phyloP scores from a whole-genome alignment of 2,888 invertebrate genomes.

The Octodonta nipae region DNA sequence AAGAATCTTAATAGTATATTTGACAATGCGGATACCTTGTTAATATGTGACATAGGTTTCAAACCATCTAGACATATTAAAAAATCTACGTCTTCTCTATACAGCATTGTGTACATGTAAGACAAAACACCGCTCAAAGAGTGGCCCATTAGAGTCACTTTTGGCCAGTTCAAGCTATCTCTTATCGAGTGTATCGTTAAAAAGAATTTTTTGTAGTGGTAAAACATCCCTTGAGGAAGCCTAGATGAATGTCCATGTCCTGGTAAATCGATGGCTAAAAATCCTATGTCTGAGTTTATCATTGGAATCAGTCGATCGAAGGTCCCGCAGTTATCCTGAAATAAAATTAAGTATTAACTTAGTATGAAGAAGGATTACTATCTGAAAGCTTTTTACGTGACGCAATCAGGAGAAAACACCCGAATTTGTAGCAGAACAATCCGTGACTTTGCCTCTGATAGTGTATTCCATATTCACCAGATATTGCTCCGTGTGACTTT shows the following conservation, averaged over 20 bases:
- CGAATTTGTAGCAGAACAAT: too few relatives aligned
- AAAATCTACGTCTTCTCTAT: conserved; percentile 47
- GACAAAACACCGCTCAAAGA: conserved; percentile 52
- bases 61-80: conserved; percentile 45
- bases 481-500: too few relatives aligned
- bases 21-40: conserved; percentile 22
- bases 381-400: too few relatives aligned
- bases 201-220: conserved; percentile 35
- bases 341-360: too few relatives aligned
- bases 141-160: conserved; percentile 53
- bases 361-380: too few relatives aligned
- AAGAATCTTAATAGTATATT: conserved; percentile 37
- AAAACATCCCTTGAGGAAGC: conserved; percentile 46
- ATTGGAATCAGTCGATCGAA: conserved; percentile 58
- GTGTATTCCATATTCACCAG: too few relatives aligned
- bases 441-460: too few relatives aligned
- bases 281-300: conserved; percentile 36
- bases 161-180: conserved; percentile 54
- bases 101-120: conserved; percentile 47
- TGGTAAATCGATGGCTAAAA: conserved; percentile 52
- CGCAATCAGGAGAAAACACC: too few relatives aligned
- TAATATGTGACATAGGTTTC: conserved; percentile 21
- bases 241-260: conserved; percentile 61
- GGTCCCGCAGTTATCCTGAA: conserved; percentile 59
- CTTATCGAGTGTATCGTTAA: conserved; percentile 42